phyloP scores from a whole-genome alignment of 1,140 invertebrate species.

The Cotesia vestalis region DNA sequence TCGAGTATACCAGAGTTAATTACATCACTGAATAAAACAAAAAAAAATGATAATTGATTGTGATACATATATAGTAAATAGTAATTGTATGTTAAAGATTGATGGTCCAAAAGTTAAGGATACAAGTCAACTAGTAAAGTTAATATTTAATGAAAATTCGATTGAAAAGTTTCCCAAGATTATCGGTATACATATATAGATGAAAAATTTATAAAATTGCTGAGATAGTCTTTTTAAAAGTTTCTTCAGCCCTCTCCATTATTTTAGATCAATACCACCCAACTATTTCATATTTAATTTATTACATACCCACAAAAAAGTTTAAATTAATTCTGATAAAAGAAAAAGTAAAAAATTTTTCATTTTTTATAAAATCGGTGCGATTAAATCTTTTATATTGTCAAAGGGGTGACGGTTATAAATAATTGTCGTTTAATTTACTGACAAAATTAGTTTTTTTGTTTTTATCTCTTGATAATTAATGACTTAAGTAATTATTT shows the following conservation, averaged over 20 bases:
- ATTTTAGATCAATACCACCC: background rate
- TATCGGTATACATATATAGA: background rate
- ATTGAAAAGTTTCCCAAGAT: constrained; percentile 42
- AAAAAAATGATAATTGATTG: background rate
- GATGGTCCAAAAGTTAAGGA: constrained; percentile 25
- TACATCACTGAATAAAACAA: constrained; percentile 9
- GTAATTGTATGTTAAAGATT: constrained; percentile 16
- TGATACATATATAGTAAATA: background rate
- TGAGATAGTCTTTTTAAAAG: background rate
- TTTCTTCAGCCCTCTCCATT: background rate
- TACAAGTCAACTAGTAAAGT: constrained; percentile 26
- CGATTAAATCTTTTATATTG: no score
- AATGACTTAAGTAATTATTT: no score
- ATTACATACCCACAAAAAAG: background rate
- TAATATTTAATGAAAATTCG: constrained; percentile 42
- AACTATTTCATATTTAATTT: background rate
- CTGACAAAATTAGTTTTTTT: no score
- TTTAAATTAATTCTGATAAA: no score
- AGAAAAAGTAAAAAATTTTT: no score
- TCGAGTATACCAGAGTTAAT: no score
- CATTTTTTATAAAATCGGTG: no score
- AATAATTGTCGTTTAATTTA: no score
- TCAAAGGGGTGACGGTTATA: no score
- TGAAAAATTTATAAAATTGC: constrained; percentile 4
- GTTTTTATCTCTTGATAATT: no score